These are phyloP conservation scores for Matsumyia berberina DNA, from an alignment of 2,888 invertebrate species.

Conservation along the genomic window DNA sequence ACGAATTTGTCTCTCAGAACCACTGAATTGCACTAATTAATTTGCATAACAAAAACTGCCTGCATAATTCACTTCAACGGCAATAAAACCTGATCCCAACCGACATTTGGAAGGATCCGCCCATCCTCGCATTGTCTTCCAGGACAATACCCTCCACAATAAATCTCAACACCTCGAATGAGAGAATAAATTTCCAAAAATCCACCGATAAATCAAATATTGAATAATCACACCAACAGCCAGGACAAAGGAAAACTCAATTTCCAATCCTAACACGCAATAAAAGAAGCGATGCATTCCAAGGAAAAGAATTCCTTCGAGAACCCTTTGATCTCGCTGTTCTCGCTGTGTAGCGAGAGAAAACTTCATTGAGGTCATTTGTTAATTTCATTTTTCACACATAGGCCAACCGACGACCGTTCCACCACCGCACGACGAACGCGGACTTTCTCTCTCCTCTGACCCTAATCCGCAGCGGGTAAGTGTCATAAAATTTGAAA, in stretches of 20 bases:
- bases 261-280: constrained; percentile 50
- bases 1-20: not conserved
- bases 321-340: constrained; percentile 47
- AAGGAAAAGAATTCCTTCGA: constrained; percentile 3
- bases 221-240: constrained; percentile 54
- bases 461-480: constrained; percentile 48
- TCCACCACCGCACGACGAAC: constrained; percentile 58
- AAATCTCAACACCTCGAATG: constrained; percentile 61
- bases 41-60: constrained; percentile 70
- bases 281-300: constrained; percentile 34
- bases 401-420: constrained; percentile 24
- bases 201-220: constrained; percentile 68
- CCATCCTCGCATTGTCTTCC: constrained; percentile 50
- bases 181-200: constrained; percentile 37
- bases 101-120: constrained; percentile 57
- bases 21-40: constrained; percentile 54
- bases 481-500: constrained; percentile 63
- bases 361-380: constrained; percentile 62
- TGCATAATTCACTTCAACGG: constrained; percentile 25
- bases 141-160: constrained; percentile 53
- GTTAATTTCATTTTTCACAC: constrained; percentile 66
- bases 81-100: constrained; percentile 37
- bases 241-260: constrained; percentile 40
- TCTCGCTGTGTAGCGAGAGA: too few species aligned
- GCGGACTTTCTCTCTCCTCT: constrained; percentile 53